These are phyloP conservation scores for Eulithis testata DNA, from an alignment of 2,888 invertebrate genomes.

Conservation along the genomic window DNA sequence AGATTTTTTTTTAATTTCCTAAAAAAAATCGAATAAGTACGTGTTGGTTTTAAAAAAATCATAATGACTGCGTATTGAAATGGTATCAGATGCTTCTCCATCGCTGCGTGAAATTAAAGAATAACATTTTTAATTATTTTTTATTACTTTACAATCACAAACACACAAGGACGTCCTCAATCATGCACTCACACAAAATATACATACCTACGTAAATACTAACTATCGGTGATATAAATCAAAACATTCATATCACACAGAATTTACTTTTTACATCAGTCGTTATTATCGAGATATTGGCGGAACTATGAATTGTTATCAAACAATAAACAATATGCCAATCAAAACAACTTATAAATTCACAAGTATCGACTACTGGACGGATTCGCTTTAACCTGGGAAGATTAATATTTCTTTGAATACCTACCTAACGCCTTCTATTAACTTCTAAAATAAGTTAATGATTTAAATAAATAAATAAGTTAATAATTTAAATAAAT, in stretches of 20 bases:
- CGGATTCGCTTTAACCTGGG: constrained; percentile 33
- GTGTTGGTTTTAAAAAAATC: neutral
- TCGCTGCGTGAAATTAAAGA: constrained; percentile 32
- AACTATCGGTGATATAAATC: constrained; percentile 76
- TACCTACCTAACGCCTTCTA: constrained; percentile 60
- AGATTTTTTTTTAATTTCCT: too few species aligned
- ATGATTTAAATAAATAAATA: constrained; percentile 83
- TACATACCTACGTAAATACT: constrained; percentile 65
- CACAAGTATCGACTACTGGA: constrained; percentile 49
- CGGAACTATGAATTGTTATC: constrained; percentile 60
- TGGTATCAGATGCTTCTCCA: neutral
- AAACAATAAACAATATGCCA: constrained; percentile 65
- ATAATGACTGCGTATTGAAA: neutral
- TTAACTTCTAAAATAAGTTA: constrained; percentile 80
- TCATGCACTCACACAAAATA: constrained; percentile 75
- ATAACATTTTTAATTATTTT: constrained; percentile 47
- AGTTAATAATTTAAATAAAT: constrained; percentile 81
- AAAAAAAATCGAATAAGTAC: neutral
- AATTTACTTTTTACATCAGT: constrained; percentile 80
- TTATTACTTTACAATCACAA: constrained; percentile 79
- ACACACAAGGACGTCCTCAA: constrained; percentile 84
- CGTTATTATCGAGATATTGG: constrained; percentile 76
- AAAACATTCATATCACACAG: constrained; percentile 77
- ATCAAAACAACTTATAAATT: constrained; percentile 54
- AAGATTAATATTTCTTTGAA: constrained; percentile 47